A percentile compares a stretch with the other conserved stretches of the same genome.
phyloP scores from a whole-genome alignment of 92 coral and sea anemone genomes.

The Epizoanthus rinbou region DNA sequence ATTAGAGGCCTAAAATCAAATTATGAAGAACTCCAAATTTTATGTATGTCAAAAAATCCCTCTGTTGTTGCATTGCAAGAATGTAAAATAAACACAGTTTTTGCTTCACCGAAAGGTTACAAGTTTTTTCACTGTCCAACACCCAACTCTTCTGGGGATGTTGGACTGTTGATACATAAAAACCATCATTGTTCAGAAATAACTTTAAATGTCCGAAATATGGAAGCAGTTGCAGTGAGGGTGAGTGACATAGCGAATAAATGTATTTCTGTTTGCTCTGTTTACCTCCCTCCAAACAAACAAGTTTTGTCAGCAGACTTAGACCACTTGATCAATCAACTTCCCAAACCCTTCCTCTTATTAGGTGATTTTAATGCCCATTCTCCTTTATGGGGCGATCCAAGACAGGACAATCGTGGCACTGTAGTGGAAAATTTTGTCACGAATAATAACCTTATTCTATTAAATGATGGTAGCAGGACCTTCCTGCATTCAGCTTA shows the following conservation, averaged over 20 bases:
- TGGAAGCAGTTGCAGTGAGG: conserved; percentile 6
- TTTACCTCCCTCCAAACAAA: too few species aligned
- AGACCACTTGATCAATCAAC: too few species aligned
- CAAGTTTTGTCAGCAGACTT: too few species aligned
- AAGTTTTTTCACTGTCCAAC: not conserved
- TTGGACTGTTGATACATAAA: not conserved
- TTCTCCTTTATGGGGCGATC: too few species aligned
- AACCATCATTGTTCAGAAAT: not conserved
- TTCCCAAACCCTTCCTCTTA: too few species aligned
- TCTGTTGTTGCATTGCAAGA: not conserved
- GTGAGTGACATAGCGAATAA: not conserved
- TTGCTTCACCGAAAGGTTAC: not conserved
- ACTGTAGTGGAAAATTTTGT: too few species aligned
- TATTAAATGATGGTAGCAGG: too few species aligned
- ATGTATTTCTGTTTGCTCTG: too few species aligned
- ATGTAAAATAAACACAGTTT: conserved; percentile 3
- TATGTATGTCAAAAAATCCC: not conserved
- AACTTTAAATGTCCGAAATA: not conserved
- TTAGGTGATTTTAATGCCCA: too few species aligned
- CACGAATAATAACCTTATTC: too few species aligned
- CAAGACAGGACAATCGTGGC: too few species aligned
- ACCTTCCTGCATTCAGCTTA: too few species aligned
- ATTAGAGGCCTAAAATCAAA: not conserved
- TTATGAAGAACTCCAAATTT: not conserved
- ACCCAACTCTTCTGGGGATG: not conserved